Evolutionary conservation across 1,140 invertebrate species (phyloP), one percentile per base, ranked within the genome.

Genomic region (Yoshiicerus persimilis): DNA sequence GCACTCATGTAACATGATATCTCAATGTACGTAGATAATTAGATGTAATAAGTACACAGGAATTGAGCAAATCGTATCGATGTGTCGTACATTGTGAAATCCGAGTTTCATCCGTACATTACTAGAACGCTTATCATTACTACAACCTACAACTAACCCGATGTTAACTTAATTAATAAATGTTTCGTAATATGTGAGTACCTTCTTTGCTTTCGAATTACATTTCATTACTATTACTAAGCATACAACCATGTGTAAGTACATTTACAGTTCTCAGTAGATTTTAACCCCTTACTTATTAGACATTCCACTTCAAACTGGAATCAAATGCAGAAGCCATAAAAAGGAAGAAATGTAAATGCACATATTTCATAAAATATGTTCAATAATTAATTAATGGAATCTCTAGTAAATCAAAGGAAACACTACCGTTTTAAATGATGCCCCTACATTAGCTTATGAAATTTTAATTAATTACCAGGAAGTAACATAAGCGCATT

Each of bases 41-140:
- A 84, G 83, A 47, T 47, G 38, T 66, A 86, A 86, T 86, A 10
- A 86, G 85, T 70, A 86, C 85, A 86, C 85, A 86, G 85, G 32
- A 23, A 25, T 86, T 86, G 85, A 86, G 85, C 85, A 86, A 86
- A 70, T 86, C 25, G 56, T 36, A 86, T 70, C 47, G 85, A 86
- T 86, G 85, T 86, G 85, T 86, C 23, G 56, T 80, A 80, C 75
- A 36, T 80, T 36, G 32, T 80, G 75, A 80, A 80, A 80, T 80
- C 16, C n/a, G 34, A 36, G 32, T 80, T 80, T 80, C 75, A 80
- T 80, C 34, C 32, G 75, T 80, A 80, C 75, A 36, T 16, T 80
- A 36, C 27, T 36, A n/a, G 20, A 23, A 80, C 20, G 34, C 32
- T 80, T 36, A 36, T 2, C 32, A 77, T 1, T 77, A 34, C 23